These are phyloP conservation scores for Metalampra italica DNA, from an alignment of 2,888 invertebrate species.

Conservation along the genomic window DNA sequence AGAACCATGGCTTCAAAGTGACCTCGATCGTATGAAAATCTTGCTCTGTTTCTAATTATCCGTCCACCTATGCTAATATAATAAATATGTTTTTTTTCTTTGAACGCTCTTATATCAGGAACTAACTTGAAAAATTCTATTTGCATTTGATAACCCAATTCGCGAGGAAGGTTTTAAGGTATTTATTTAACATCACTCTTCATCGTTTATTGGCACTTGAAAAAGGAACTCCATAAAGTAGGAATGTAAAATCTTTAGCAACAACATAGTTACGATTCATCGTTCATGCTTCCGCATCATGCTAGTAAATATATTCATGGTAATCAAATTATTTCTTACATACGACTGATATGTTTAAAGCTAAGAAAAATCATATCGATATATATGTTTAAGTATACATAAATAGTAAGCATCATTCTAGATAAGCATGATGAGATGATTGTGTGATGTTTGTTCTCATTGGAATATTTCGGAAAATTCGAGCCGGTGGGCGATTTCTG, in stretches of 20 bases:
- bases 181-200: no score
- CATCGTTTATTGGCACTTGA: no score
- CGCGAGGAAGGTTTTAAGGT: no score
- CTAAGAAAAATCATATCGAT: conserved; percentile 5
- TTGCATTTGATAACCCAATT: no score
- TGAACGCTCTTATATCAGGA: no score
- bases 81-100: no score
- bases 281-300: conserved; percentile 9
- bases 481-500: conserved; percentile 52
- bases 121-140: no score
- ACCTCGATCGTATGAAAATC: no score
- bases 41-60: no score
- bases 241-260: conserved; percentile 7
- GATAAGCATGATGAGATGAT: conserved; percentile 25
- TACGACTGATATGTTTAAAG: conserved; percentile 11
- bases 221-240: neutral
- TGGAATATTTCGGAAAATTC: conserved; percentile 39
- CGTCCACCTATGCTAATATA: no score
- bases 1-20: no score
- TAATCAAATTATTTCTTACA: conserved; percentile 2
- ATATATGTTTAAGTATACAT: neutral
- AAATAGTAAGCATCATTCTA: conserved; percentile 43
- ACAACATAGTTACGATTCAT: conserved; percentile 3
- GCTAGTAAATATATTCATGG: conserved; percentile 4
- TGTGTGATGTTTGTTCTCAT: conserved; percentile 32